Evolutionary conservation across 1,140 invertebrate genomes (phyloP).

Genomic region (Microplitis demolitor): DNA sequence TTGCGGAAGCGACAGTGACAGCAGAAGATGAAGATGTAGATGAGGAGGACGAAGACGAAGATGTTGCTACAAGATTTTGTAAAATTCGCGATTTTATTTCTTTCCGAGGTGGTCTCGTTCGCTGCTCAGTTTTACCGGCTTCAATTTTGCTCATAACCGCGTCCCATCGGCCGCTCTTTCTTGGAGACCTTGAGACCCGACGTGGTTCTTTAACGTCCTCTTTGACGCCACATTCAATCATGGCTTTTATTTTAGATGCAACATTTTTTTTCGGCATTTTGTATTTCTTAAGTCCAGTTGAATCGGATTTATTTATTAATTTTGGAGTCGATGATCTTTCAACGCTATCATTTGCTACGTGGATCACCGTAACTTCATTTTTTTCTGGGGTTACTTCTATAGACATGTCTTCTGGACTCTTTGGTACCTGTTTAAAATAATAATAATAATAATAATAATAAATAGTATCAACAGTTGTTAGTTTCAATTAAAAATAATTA

Average conservation of each 20-base stretch:
- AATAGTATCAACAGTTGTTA: no score
- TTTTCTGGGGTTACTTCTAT: conserved; percentile 5
- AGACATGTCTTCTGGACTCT: not conserved
- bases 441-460: not conserved
- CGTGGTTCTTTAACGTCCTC: conserved; percentile 54
- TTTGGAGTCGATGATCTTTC: conserved; percentile 19
- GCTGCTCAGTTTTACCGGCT: conserved; percentile 72
- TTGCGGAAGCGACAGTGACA: conserved; percentile 33
- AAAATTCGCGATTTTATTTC: conserved; percentile 81
- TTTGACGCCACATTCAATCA: conserved; percentile 65
- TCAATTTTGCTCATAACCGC: conserved; percentile 64
- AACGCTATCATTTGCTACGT: conserved; percentile 19
- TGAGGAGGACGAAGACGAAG: conserved; percentile 36
- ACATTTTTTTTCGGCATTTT: conserved; percentile 78
- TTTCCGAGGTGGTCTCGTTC: conserved; percentile 71
- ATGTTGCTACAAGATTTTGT: conserved; percentile 42
- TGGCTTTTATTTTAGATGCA: conserved; percentile 74
- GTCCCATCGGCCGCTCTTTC: conserved; percentile 72
- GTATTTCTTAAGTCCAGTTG: conserved; percentile 67
- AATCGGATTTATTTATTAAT: conserved; percentile 43
- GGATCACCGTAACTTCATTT: conserved; percentile 15
- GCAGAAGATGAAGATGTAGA: conserved; percentile 40
- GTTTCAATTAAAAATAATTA: not conserved
- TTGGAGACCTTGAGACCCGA: conserved; percentile 45
- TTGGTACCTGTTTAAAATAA: conserved; percentile 12